Conservation (phyloP, 1,140 invertebrate genomes). For the Drosophila persimilis region DNA sequence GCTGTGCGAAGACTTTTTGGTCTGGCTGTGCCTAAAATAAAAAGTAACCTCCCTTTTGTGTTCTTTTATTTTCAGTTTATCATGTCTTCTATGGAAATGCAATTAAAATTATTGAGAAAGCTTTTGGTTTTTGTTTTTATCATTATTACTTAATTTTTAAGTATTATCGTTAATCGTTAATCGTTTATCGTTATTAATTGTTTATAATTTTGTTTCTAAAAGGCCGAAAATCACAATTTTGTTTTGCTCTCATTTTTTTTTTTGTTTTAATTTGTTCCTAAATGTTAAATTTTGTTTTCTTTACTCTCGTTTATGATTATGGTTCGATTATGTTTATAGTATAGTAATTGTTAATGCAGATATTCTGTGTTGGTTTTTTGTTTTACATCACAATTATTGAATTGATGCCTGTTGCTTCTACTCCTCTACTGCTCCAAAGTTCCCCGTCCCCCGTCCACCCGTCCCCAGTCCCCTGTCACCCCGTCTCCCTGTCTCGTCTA, state of each 20-base stretch:
- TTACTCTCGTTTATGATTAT: constrained; percentile 36
- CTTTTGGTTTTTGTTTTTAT: constrained; percentile 50
- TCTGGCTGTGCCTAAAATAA: constrained; percentile 34
- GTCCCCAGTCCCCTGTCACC: constrained; percentile 8
- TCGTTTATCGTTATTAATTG: constrained; percentile 44
- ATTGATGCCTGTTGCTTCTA: constrained; percentile 68
- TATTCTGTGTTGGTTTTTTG: constrained; percentile 39
- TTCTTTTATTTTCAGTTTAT: neutral
- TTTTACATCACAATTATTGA: constrained; percentile 75
- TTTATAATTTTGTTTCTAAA: constrained; percentile 82
- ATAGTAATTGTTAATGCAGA: constrained; percentile 42
- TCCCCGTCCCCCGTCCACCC: neutral
- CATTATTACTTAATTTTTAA: constrained; percentile 36
- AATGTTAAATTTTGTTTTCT: constrained; percentile 72
- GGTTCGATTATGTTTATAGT: constrained; percentile 41
- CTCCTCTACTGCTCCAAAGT: neutral
- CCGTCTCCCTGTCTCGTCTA: constrained; percentile 40
- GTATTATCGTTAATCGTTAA: constrained; percentile 28
- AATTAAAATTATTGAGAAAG: constrained; percentile 52
- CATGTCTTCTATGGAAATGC: constrained; percentile 43
- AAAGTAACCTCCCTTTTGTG: constrained; percentile 4
- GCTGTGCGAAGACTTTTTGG: constrained; percentile 35
- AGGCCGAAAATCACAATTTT: constrained; percentile 83
- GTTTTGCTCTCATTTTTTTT: constrained; percentile 73
- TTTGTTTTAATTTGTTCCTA: constrained; percentile 73